phyloP scores from a whole-genome alignment of 2,113 vertebrate genomes.

The Pampusana beccarii region DNA sequence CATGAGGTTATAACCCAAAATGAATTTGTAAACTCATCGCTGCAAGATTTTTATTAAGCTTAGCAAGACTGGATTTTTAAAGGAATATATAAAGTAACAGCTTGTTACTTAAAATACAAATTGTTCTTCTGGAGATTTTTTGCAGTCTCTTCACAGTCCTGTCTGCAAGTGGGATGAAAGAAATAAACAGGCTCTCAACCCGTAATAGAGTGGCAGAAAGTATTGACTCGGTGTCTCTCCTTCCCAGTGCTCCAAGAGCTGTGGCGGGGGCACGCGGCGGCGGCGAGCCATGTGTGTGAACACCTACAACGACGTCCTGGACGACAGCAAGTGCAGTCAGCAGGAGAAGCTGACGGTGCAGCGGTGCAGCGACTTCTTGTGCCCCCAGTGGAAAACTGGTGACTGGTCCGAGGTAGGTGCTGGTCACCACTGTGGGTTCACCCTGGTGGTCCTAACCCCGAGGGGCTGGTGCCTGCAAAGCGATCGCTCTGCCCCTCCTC shows the following conservation, averaged over 20 bases:
- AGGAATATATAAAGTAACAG: background rate
- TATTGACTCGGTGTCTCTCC: background rate
- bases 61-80: background rate
- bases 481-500: background rate
- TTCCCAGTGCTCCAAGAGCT: slow-evolving; percentile 92
- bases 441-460: background rate
- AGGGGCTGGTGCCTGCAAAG: background rate
- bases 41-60: background rate
- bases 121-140: background rate
- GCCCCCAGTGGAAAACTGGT: slow-evolving; percentile 92
- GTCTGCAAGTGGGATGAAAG: background rate
- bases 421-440: background rate
- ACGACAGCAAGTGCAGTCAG: slow-evolving; percentile 91
- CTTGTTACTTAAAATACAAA: background rate
- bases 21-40: slow-evolving; percentile 4
- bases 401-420: slow-evolving; percentile 95
- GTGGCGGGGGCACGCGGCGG: slow-evolving; percentile 85
- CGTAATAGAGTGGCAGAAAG: background rate
- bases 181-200: background rate
- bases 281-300: slow-evolving; percentile 89
- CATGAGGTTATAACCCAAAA: background rate
- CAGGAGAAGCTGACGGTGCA: slow-evolving; percentile 89
- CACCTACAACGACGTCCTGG: slow-evolving; percentile 79
- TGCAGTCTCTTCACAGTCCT: background rate
- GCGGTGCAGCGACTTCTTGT: slow-evolving; percentile 89